Percentiles rank a stretch among this genome's conserved stretches.
These are phyloP conservation scores for Steatornis caripensis DNA, from an alignment of 2,113 vertebrate species.

Conservation along the genomic window DNA sequence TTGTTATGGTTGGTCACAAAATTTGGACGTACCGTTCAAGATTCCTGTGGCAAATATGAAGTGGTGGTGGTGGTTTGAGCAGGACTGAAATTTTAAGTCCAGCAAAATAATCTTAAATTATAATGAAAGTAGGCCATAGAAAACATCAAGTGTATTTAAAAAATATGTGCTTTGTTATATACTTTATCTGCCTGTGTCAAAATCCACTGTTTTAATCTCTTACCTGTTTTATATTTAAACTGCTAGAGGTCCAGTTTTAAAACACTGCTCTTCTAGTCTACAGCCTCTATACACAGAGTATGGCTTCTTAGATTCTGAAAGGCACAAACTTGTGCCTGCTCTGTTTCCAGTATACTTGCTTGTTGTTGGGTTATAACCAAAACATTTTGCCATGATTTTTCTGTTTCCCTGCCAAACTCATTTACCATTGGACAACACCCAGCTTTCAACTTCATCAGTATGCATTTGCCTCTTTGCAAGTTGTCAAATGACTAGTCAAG, in stretches of 20 bases:
- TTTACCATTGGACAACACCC: neutral
- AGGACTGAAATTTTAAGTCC: neutral
- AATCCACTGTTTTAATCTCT: neutral
- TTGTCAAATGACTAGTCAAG: neutral
- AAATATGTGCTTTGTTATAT: neutral
- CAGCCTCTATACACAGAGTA: neutral
- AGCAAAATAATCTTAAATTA: neutral
- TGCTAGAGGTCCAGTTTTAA: neutral
- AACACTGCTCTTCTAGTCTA: neutral
- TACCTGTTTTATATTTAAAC: neutral
- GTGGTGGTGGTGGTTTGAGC: neutral
- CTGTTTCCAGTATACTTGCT: neutral
- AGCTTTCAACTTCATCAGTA: neutral
- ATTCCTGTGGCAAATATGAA: neutral
- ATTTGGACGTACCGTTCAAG: neutral
- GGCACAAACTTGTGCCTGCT: neutral
- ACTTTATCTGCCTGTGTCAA: neutral
- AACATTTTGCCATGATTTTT: neutral
- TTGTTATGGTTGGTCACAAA: neutral
- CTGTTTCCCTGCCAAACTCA: neutral
- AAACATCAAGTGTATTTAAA: neutral
- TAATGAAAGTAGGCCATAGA: neutral
- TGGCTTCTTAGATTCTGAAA: neutral
- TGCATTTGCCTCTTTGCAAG: neutral
- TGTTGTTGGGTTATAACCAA: neutral